Percentiles rank a stretch among this genome's conserved stretches.
Conservation (phyloP, 1,140 invertebrate genomes). For the Andricus grossulariae region DNA sequence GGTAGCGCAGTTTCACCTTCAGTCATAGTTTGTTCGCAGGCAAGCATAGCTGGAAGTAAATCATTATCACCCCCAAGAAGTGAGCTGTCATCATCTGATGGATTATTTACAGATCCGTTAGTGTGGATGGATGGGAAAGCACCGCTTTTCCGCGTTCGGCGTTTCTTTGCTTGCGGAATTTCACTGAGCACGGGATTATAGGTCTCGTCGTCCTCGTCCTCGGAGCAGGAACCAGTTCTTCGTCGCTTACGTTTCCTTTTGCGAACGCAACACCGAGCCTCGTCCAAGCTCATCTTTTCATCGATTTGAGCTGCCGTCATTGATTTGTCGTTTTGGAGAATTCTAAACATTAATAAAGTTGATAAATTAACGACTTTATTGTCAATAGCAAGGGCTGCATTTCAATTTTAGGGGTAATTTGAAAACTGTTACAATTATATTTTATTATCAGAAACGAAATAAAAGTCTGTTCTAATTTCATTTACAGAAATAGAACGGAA, state of each 20-base stretch:
- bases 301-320: slow-evolving; percentile 60
- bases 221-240: slow-evolving; percentile 59
- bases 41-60: slow-evolving; percentile 51
- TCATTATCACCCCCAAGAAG: slow-evolving; percentile 39
- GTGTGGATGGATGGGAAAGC: slow-evolving; percentile 40
- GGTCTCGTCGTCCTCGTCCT: slow-evolving; percentile 61
- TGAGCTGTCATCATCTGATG: slow-evolving; percentile 43
- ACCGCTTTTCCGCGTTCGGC: slow-evolving; percentile 42
- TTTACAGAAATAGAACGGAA: too few relatives aligned
- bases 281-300: slow-evolving; percentile 68
- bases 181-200: slow-evolving; percentile 20
- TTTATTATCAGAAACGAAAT: too few relatives aligned
- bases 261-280: slow-evolving; percentile 67
- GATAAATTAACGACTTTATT: background rate
- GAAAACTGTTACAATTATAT: too few relatives aligned
- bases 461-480: too few relatives aligned
- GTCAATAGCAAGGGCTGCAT: too few relatives aligned
- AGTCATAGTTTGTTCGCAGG: slow-evolving; percentile 66
- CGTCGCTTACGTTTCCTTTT: slow-evolving; percentile 65
- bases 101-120: slow-evolving; percentile 50
- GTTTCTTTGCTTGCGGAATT: slow-evolving; percentile 43
- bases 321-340: slow-evolving; percentile 59
- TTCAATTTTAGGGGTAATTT: too few relatives aligned
- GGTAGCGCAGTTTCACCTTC: slow-evolving; percentile 57
- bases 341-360: slow-evolving; percentile 51